These are phyloP conservation scores for Drosophila rhopaloa DNA, from an alignment of 1,140 invertebrate genomes.

Conservation along the genomic window DNA sequence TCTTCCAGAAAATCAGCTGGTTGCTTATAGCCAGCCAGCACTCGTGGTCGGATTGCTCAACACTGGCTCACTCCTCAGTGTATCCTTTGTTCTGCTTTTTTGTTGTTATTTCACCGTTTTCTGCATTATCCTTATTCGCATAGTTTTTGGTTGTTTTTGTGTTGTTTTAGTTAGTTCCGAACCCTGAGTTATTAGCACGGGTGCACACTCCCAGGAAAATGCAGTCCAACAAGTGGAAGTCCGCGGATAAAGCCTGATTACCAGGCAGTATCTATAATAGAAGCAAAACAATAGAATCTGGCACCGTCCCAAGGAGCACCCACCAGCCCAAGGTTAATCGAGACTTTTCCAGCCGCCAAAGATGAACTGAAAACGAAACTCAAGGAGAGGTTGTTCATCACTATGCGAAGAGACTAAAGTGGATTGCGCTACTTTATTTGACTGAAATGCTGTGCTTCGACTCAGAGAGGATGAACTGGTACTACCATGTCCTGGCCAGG, in stretches of 20 bases:
- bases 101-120: conserved; percentile 42
- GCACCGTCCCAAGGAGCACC: conserved; percentile 40
- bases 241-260: background rate
- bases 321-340: conserved; percentile 49
- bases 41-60: conserved; percentile 1
- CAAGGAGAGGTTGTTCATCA: conserved; percentile 3
- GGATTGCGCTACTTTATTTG: background rate
- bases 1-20: background rate
- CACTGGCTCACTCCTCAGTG: conserved; percentile 17
- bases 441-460: conserved; percentile 68
- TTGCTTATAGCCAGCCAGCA: background rate
- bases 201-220: background rate
- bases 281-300: conserved; percentile 62
- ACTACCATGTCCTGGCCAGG: conserved; percentile 89
- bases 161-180: conserved; percentile 37
- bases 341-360: conserved; percentile 14
- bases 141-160: conserved; percentile 46
- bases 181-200: conserved; percentile 25
- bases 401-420: conserved; percentile 29
- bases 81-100: conserved; percentile 47
- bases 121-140: conserved; percentile 46
- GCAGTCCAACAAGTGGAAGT: conserved; percentile 29
- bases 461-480: conserved; percentile 85
- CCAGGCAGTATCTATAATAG: conserved; percentile 65
- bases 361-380: conserved; percentile 5